phyloP scores from a whole-genome alignment of 2,797 vertebrate genomes.

The Gallinago stenura region DNA sequence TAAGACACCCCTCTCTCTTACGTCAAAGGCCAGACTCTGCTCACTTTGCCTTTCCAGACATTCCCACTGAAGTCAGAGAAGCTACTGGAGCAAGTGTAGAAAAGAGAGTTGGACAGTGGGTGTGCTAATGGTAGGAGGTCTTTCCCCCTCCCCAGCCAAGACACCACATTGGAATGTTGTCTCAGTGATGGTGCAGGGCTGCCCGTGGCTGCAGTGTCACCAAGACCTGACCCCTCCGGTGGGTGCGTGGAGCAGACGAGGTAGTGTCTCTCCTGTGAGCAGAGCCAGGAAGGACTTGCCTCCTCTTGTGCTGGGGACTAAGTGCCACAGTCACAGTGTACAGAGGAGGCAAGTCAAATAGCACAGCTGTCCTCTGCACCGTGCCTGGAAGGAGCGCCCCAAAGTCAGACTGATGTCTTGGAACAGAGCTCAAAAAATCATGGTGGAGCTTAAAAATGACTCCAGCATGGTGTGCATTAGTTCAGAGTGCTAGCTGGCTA shows the following conservation, averaged over 20 bases:
- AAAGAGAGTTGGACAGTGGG: accelerated
- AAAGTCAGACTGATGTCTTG: accelerated
- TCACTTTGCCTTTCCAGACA: neutral
- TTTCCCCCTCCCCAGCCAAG: neutral
- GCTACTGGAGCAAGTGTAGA: neutral
- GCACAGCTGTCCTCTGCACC: neutral
- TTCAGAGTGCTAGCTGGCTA: neutral
- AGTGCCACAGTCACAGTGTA: neutral
- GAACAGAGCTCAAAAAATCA: neutral
- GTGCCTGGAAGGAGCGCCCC: accelerated
- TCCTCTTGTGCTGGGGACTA: neutral
- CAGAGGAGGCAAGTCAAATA: neutral
- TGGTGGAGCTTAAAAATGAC: neutral
- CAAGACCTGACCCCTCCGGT: accelerated
- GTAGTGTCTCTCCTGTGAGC: neutral
- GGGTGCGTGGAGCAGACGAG: neutral
- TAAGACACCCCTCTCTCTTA: neutral
- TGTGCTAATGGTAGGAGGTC: neutral
- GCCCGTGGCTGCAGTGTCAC: neutral
- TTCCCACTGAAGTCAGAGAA: neutral
- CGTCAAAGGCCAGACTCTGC: neutral
- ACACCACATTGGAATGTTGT: neutral
- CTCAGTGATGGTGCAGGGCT: neutral
- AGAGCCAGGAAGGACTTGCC: neutral
- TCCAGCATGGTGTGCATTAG: accelerated